Base-by-base conservation (phyloP, 2,888 invertebrate genomes). In the Drosophila mimica region DNA sequence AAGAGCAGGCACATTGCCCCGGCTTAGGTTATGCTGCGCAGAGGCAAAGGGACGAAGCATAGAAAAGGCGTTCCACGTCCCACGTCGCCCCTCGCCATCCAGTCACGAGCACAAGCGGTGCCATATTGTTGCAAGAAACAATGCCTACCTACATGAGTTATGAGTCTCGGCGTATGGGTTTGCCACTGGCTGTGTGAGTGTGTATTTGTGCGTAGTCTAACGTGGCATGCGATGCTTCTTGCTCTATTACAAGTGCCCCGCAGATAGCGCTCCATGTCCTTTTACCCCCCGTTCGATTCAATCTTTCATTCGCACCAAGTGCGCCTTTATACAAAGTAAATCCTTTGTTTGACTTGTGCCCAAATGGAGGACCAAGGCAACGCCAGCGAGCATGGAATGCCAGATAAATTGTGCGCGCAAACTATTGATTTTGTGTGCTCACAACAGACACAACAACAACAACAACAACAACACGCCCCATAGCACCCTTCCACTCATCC, bases 41-140 rank as follows among this genome's bases (percentile, higher is more conserved):
- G 57, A 75, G 73, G 76, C 74, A 62, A 70, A 70, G 61, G 77
- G 69, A 46, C 65, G 79, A 70, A 67, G 38, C 38, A 38, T 77
- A 54, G 54, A 53, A 36, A 46, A 36, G 34, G 36, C 60, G 17
- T 13, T 51, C 1, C 33, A 40, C 17, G 28, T 34, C 9, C 59
- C 13, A 20, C n/a, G 52, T 28, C n/a, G 52, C 34, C 25, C 17
- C 20, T 54, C 53, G 34, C 40, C 54, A 5, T 15, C 15, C 31
- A 38, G 54, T 31, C 25, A 65, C 34, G 64, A 49, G 70, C 74
- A 63, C 65, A 81, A 64, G 69, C 71, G 51, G 54, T 70, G 71
- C 74, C 71, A 77, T 86, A 84, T 84, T 87, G 85, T 79, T 79
- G 63, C 84, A 79, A 79, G 77, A 83, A 87, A 85, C 87, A 85